Base-by-base conservation (phyloP, 1,140 invertebrate genomes). In the Magallana angulata region DNA sequence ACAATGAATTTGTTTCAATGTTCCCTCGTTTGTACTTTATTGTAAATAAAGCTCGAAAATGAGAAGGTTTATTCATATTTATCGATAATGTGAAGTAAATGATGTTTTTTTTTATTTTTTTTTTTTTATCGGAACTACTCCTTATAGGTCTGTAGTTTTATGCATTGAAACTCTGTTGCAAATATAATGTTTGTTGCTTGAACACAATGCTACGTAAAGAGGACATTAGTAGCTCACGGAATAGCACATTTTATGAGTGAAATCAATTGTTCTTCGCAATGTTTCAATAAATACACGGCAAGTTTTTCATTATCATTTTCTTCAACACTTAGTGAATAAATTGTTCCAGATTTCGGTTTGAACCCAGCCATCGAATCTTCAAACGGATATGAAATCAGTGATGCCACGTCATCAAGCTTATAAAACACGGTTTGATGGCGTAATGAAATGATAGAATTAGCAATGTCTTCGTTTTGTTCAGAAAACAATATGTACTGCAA, bases 231-330 rank as follows among this genome's bases (percentile, higher is more conserved):
- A 11, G 30, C 18, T 82, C 16, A 82, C n/a, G 81, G 81, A 82
- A 82, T 30, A 57, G 81, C 81, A 82, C 81, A 82, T 57, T 82
- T 82, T n/a, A 57, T n/a, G 7, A 82, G 9, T 1, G 81, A 58
- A 18, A 82, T 82, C n/a, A 82, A 57, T 12, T 82, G 81, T n/a
- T 82, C 57, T 82, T 82, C 81, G 18, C 18, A 82, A 18, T 57
- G 18, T 57, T 82, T 82, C 16, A 82, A 7, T n/a, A 57, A n/a
- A 82, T 82, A 82, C 9, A 82, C 2, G 11, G 81, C 81, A 57
- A 82, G 81, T 57, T 57, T 24, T 8, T 82, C 81, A 16, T 57
- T 82, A 57, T 82, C 57, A 14, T 82, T 57, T 9, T n/a, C 9
- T 57, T 30, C 81, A 7, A 82, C 57, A 18, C 57, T 30, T 57